These are phyloP conservation scores for Valencia hispanica DNA, from an alignment of 2,797 vertebrate genomes.

Conservation along the genomic window DNA sequence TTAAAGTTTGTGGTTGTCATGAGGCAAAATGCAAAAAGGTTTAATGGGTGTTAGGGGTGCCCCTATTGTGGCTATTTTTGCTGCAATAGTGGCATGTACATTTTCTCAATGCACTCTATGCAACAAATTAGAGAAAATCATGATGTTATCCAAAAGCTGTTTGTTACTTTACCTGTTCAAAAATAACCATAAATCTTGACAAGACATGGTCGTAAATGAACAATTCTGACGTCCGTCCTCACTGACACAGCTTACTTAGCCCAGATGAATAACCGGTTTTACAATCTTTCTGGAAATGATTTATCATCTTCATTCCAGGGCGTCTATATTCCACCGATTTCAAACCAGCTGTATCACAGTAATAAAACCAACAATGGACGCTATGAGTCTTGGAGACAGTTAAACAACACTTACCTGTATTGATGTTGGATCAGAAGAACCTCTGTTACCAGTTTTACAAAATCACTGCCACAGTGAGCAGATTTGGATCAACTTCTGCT, in stretches of 20 bases:
- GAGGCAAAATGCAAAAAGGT: neutral
- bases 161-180: neutral
- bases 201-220: neutral
- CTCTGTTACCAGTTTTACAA: neutral
- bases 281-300: neutral
- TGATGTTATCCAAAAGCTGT: neutral
- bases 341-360: neutral
- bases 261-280: neutral
- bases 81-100: no score
- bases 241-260: neutral
- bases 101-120: neutral
- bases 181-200: neutral
- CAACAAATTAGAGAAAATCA: neutral
- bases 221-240: neutral
- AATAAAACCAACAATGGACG: neutral
- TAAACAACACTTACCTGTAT: neutral
- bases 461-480: neutral
- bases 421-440: neutral
- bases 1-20: neutral
- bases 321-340: neutral
- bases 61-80: no score
- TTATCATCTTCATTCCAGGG: neutral
- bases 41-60: neutral
- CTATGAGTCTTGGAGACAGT: neutral
- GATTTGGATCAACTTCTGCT: neutral